phyloP scores from a whole-genome alignment of 2,113 vertebrate genomes.

The Oriolus oriolus region DNA sequence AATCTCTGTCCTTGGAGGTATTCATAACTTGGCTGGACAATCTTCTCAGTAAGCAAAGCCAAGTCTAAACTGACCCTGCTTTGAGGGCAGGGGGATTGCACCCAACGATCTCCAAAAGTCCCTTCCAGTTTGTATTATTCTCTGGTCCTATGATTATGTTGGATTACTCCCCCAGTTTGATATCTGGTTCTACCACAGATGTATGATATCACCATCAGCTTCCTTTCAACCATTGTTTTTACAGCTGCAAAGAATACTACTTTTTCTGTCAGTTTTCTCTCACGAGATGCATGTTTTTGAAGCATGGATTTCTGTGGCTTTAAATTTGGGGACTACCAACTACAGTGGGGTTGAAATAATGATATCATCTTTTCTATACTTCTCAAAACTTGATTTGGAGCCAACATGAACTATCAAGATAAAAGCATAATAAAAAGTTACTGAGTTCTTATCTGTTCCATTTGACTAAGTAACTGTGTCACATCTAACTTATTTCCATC shows the following conservation, averaged over 20 bases:
- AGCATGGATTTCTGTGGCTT: not conserved
- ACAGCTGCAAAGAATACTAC: not conserved
- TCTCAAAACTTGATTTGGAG: not conserved
- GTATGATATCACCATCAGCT: not conserved
- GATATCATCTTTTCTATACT: not conserved
- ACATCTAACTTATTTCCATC: not conserved
- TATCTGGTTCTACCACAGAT: not conserved
- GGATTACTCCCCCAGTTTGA: not conserved
- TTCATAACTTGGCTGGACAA: not conserved
- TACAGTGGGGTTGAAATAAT: not conserved
- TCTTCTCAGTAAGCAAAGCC: not conserved
- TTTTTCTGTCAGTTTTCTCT: not conserved
- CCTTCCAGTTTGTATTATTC: not conserved
- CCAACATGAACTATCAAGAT: not conserved
- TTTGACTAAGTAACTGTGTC: not conserved
- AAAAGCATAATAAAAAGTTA: not conserved
- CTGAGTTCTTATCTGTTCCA: not conserved
- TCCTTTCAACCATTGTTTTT: not conserved
- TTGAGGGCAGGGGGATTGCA: not conserved
- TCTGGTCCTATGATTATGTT: accelerated
- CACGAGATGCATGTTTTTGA: not conserved
- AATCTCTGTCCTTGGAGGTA: not conserved
- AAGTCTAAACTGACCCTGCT: not conserved
- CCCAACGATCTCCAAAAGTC: not conserved
- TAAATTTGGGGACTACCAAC: not conserved